Evolutionary conservation across 2,797 vertebrate species (phyloP), one percentile per base, ranked within the genome.

Genomic region (Eulemur mongoz): DNA sequence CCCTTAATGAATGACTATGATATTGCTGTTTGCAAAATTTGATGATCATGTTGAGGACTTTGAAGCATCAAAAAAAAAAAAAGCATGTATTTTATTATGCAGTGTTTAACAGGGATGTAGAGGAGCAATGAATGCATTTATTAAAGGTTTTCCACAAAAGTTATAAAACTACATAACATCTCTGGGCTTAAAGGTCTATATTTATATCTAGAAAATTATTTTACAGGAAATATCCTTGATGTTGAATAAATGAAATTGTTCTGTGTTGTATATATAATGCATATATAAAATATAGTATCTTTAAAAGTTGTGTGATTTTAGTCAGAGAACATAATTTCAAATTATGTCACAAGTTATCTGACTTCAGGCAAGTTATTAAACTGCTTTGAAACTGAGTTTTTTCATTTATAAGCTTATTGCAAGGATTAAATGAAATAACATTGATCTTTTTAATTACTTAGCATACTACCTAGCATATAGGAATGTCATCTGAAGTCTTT

Each of bases 291-390:
- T 43, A 84, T 84, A 89, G 4, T 43, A 38, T 75, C 30, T 85
- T 59, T 61, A 84, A 80, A 75, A 78, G 43, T 27, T 65, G 4
- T 57, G 2, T 48, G 32, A 76, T 35, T 54, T 87, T 63, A 73
- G 5, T 57, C 14, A 76, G 15, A 73, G 17, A 40, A 91, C 11
- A 43, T 38, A 79, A 69, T 93, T 93, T 84, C 17, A 91, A 72
- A 88, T 81, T 54, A 14, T 81, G 6, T 89, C 40, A 70, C 17
- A 94, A 45, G 20, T 82, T 91, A 23, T 73, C 73, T 93, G 73
- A 80, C 69, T 92, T 95, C 38, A 65, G 65, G 50, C 14, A 97
- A 54, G 1, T 91, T 86, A 54, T 85, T 95, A 78, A 91, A 75
- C 4, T 78, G 2, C 8, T 89, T 94, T 95, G 63, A 82, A 92